Evolutionary conservation across 2,797 vertebrate species (phyloP).

Genomic region (Dendrocincla tyrannina): DNA sequence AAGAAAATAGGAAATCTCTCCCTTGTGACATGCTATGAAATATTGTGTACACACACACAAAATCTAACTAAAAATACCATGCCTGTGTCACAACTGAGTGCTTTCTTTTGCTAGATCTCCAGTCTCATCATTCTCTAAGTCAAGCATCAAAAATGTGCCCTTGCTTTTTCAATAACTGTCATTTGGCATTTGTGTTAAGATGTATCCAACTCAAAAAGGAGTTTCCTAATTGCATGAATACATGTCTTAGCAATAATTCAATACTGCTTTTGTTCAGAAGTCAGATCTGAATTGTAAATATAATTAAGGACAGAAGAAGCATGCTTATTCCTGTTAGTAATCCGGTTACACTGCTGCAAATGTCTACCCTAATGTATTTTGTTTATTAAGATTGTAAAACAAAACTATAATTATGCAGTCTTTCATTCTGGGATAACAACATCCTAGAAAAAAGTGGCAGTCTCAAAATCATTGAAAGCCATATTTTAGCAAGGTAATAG

Average conservation of each 20-base stretch:
- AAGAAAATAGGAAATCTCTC: not conserved
- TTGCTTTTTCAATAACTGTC: not conserved
- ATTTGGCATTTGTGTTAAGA: not conserved
- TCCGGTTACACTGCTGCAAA: not conserved
- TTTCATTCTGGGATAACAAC: not conserved
- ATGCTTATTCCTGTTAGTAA: not conserved
- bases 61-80: not conserved
- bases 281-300: slow-evolving; percentile 5
- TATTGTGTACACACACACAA: not conserved
- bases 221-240: not conserved
- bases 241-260: not conserved
- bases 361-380: not conserved
- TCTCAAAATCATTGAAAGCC: not conserved
- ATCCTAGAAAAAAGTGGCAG: not conserved
- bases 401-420: not conserved
- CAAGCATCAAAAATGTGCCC: not conserved
- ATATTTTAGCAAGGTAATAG: not conserved
- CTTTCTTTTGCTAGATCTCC: not conserved
- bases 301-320: not conserved
- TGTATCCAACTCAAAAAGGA: not conserved
- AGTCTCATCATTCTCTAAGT: not conserved
- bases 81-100: not conserved
- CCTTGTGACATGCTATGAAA: not conserved
- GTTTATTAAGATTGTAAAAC: not conserved
- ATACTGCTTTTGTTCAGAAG: not conserved